These are phyloP conservation scores for Noctuana brunneofusca DNA, from an alignment of 2,888 invertebrate genomes.

Conservation along the genomic window DNA sequence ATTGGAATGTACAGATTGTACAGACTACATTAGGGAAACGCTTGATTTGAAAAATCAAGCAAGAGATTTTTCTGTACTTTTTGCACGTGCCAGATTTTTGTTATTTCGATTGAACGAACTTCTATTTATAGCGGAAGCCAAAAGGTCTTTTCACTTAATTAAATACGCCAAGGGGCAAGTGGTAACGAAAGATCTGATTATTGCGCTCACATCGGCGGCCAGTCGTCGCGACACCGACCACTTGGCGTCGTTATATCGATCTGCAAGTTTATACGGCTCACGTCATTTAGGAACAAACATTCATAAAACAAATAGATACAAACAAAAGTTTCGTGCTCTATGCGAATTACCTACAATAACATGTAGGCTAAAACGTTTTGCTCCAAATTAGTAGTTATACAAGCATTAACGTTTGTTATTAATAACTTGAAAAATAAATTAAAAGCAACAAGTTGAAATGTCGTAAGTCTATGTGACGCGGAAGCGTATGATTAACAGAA, in stretches of 20 bases:
- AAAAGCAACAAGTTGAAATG: slow-evolving; percentile 39
- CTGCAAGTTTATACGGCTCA: slow-evolving; percentile 53
- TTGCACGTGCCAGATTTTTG: not conserved
- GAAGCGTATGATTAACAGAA: slow-evolving; percentile 25
- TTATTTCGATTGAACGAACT: not conserved
- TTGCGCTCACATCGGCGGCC: slow-evolving; percentile 50
- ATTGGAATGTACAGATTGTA: too few relatives aligned
- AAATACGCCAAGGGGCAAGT: slow-evolving; percentile 46
- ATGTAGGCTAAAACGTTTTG: slow-evolving; percentile 9
- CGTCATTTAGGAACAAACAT: slow-evolving; percentile 51
- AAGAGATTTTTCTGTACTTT: not conserved
- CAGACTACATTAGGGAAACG: too few relatives aligned
- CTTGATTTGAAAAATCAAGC: not conserved
- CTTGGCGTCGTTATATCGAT: slow-evolving; percentile 75
- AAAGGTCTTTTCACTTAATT: slow-evolving; percentile 42
- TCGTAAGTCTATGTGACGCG: slow-evolving; percentile 13
- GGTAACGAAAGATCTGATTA: slow-evolving; percentile 44
- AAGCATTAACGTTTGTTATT: slow-evolving; percentile 5
- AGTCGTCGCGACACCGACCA: slow-evolving; percentile 58
- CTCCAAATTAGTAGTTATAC: not conserved
- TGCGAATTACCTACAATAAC: not conserved
- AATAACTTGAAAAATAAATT: slow-evolving; percentile 3
- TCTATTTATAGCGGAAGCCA: slow-evolving; percentile 7
- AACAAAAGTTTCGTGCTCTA: slow-evolving; percentile 41
- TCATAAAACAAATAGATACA: slow-evolving; percentile 45